These are phyloP conservation scores for Lordiphosa stackelbergi DNA, from an alignment of 1,140 invertebrate species.

Conservation along the genomic window DNA sequence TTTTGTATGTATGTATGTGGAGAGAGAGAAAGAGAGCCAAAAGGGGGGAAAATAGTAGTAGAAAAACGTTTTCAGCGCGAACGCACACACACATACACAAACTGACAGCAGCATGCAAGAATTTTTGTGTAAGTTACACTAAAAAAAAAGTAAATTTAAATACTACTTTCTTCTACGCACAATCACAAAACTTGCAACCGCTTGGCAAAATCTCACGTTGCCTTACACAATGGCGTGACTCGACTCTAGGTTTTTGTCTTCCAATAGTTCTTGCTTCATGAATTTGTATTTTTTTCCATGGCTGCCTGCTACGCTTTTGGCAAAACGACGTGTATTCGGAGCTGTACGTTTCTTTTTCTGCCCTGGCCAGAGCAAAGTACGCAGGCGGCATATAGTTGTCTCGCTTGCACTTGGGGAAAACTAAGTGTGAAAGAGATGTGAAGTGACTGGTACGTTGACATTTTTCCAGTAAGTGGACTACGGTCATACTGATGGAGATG, in stretches of 20 bases:
- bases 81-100: slow-evolving; percentile 47
- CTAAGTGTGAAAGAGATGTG: slow-evolving; percentile 41
- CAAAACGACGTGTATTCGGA: slow-evolving; percentile 72
- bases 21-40: slow-evolving; percentile 5
- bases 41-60: slow-evolving; percentile 30
- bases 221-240: slow-evolving; percentile 45
- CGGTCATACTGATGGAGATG: slow-evolving; percentile 21
- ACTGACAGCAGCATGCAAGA: slow-evolving; percentile 65
- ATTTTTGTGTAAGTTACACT: slow-evolving; percentile 59
- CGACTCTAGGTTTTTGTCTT: slow-evolving; percentile 23
- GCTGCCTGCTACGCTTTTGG: slow-evolving; percentile 43
- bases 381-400: slow-evolving; percentile 33
- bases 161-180: slow-evolving; percentile 59
- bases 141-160: slow-evolving; percentile 31
- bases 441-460: slow-evolving; percentile 16
- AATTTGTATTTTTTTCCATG: slow-evolving; percentile 69
- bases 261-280: slow-evolving; percentile 57
- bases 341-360: slow-evolving; percentile 62
- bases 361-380: slow-evolving; percentile 61
- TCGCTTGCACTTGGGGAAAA: slow-evolving; percentile 22
- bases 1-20: neutral
- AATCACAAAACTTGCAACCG: slow-evolving; percentile 29
- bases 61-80: slow-evolving; percentile 70
- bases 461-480: neutral
- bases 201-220: slow-evolving; percentile 22